A percentile compares a stretch with the other conserved stretches of the same genome.
Conservation (phyloP, 1,140 invertebrate genomes). For the Trichoplusia ni region DNA sequence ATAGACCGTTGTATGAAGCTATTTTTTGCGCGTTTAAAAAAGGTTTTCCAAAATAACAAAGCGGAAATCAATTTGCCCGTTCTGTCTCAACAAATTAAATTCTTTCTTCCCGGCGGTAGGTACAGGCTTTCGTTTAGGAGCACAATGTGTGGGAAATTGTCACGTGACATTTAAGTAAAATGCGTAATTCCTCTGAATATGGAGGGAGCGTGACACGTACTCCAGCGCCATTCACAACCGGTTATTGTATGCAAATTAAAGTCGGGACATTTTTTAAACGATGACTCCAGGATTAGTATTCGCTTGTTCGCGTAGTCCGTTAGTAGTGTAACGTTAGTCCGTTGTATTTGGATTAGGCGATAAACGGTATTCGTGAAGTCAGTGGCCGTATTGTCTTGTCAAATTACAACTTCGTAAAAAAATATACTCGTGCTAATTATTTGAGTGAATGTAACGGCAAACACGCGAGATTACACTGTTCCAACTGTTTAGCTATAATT, state of each 20-base stretch:
- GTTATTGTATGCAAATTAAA: conserved; percentile 73
- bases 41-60: conserved; percentile 6
- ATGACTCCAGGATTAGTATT: conserved; percentile 55
- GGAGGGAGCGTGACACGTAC: conserved; percentile 49
- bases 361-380: conserved; percentile 19
- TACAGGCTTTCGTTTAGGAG: conserved; percentile 4
- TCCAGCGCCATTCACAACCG: conserved; percentile 61
- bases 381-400: background rate
- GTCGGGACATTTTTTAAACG: conserved; percentile 62
- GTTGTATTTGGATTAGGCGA: conserved; percentile 24
- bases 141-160: conserved; percentile 55
- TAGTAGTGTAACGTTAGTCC: conserved; percentile 29
- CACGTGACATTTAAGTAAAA: conserved; percentile 60
- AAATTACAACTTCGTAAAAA: background rate
- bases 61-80: conserved; percentile 23
- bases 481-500: too few relatives aligned
- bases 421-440: background rate
- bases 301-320: conserved; percentile 47
- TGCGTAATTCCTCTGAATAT: conserved; percentile 45
- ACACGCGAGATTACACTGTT: too few relatives aligned
- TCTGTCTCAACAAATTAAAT: conserved; percentile 42
- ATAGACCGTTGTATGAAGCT: background rate
- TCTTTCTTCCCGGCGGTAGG: conserved; percentile 32
- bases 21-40: background rate
- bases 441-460: too few relatives aligned